These are phyloP conservation scores for Pollachius pollachius DNA, from an alignment of 2,113 vertebrate species.

Conservation along the genomic window DNA sequence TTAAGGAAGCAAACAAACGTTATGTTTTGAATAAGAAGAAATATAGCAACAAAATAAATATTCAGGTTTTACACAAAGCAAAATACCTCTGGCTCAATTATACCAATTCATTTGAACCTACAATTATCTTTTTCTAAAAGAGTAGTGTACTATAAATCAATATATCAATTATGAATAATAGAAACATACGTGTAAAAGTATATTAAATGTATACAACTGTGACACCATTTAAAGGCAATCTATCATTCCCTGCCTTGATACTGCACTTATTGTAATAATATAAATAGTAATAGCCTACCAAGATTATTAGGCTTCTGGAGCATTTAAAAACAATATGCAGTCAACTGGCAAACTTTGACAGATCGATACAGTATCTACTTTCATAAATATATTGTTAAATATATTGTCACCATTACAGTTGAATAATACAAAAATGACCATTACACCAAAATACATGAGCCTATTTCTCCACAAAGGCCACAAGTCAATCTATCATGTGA, in stretches of 20 bases:
- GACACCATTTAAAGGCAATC: constrained; percentile 40
- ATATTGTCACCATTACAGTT: constrained; percentile 39
- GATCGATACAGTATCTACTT: no score
- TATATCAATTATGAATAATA: constrained; percentile 23
- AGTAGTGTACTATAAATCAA: constrained; percentile 14
- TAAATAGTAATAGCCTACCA: constrained; percentile 22
- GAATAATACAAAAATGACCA: constrained; percentile 40
- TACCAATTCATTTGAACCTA: constrained; percentile 9
- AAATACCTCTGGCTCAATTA: constrained; percentile 24
- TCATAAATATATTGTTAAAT: constrained; percentile 24
- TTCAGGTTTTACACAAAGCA: constrained; percentile 15
- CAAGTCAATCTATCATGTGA: background rate
- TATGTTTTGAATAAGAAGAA: background rate
- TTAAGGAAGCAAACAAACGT: constrained; percentile 20
- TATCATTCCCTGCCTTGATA: constrained; percentile 26
- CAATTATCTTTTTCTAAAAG: constrained; percentile 24
- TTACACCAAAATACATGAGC: constrained; percentile 34
- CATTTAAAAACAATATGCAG: background rate
- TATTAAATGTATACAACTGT: constrained; percentile 13
- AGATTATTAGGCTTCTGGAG: constrained; percentile 12
- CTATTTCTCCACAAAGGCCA: constrained; percentile 35
- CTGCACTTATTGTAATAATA: constrained; percentile 52
- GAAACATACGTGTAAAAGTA: constrained; percentile 46
- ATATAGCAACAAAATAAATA: constrained; percentile 27
- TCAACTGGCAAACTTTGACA: constrained; percentile 24